phyloP scores from a whole-genome alignment of 2,797 vertebrate genomes.

The Lacerta bilineata region DNA sequence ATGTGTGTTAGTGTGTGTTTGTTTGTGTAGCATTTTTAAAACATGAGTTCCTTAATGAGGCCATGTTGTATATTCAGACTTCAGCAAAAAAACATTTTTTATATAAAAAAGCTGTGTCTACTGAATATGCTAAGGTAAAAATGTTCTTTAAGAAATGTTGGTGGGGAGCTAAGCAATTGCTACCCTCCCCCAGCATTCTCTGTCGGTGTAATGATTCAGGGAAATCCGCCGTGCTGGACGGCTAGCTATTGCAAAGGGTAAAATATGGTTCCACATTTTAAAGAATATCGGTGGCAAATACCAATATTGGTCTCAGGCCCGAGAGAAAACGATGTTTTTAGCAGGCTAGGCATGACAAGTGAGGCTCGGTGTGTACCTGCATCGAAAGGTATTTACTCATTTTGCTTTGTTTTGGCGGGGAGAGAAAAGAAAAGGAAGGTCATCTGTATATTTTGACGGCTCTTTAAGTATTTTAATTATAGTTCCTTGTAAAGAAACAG shows the following conservation, averaged over 20 bases:
- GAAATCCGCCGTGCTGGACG: neutral
- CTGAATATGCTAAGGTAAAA: neutral
- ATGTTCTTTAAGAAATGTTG: neutral
- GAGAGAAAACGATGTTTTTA: neutral
- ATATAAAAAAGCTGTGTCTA: neutral
- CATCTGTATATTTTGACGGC: conserved; percentile 23
- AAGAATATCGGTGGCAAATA: conserved; percentile 24
- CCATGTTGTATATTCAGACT: neutral
- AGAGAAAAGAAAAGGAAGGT: neutral
- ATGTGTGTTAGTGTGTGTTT: neutral
- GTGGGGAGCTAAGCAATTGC: too few species aligned
- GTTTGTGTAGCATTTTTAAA: conserved; percentile 8
- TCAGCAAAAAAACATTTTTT: neutral
- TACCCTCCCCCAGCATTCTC: too few species aligned
- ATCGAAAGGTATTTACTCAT: neutral
- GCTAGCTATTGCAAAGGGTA: conserved; percentile 25
- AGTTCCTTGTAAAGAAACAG: conserved; percentile 89
- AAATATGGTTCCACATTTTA: neutral
- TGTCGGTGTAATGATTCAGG: neutral
- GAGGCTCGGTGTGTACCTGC: neutral
- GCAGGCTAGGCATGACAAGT: neutral
- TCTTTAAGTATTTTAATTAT: conserved; percentile 82
- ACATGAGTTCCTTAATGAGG: conserved; percentile 48
- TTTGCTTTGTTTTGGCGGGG: neutral
- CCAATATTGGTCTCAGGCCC: conserved; percentile 13